Conservation (phyloP, 2,113 vertebrate genomes). For the Loxodonta africana region DNA sequence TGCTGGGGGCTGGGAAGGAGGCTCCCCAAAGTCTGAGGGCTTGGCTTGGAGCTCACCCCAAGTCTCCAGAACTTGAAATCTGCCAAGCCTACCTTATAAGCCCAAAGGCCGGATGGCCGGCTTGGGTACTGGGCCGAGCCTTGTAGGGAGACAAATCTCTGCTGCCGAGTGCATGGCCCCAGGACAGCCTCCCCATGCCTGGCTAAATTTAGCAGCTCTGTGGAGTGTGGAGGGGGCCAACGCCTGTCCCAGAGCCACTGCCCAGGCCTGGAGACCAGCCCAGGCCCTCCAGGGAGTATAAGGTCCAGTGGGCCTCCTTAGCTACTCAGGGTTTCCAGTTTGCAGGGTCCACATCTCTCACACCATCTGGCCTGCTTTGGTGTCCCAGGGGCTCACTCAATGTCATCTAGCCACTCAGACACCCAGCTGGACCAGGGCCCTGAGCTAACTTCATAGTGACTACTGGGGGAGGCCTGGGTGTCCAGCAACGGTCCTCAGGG, state of each 20-base stretch:
- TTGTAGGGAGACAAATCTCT: slow-evolving; percentile 82
- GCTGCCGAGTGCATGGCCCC: slow-evolving; percentile 77
- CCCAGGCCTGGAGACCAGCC: slow-evolving; percentile 42
- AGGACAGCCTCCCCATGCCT: slow-evolving; percentile 44
- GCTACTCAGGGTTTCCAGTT: background rate
- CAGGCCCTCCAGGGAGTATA: background rate
- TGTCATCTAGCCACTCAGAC: background rate
- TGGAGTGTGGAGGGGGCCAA: slow-evolving; percentile 32
- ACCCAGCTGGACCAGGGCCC: background rate
- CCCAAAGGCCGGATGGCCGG: slow-evolving; percentile 72
- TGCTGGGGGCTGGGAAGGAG: slow-evolving; percentile 53
- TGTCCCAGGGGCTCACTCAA: background rate
- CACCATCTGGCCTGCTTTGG: background rate
- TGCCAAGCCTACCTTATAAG: slow-evolving; percentile 82
- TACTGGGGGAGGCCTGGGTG: background rate
- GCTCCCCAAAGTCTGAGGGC: slow-evolving; percentile 77
- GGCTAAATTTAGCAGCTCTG: slow-evolving; percentile 81
- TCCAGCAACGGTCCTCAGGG: background rate
- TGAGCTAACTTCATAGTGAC: background rate
- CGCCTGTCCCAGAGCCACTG: slow-evolving; percentile 47
- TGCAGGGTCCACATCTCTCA: background rate
- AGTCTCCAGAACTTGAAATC: slow-evolving; percentile 63
- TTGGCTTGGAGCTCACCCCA: slow-evolving; percentile 65
- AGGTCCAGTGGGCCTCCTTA: background rate
- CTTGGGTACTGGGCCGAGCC: slow-evolving; percentile 67